Evolutionary conservation across 1,140 invertebrate genomes (phyloP).

Genomic region (Calephelis nemesis): DNA sequence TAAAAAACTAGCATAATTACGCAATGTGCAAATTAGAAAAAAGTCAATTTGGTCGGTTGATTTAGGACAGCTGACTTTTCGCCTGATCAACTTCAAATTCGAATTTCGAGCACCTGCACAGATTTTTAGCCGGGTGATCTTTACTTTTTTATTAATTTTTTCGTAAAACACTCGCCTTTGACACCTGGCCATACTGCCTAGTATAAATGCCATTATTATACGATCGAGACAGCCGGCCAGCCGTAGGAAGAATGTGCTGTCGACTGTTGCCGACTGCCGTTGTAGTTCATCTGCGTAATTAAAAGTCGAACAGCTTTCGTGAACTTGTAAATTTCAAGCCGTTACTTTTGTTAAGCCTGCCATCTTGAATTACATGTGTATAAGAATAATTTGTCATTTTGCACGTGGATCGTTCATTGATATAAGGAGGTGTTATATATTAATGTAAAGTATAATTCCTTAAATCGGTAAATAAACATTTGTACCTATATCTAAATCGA

Average conservation of each 20-base stretch:
- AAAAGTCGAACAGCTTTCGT: constrained; percentile 26
- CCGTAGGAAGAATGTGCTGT: constrained; percentile 40
- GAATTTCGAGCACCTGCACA: constrained; percentile 54
- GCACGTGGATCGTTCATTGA: too few species aligned
- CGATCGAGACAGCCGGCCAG: constrained; percentile 49
- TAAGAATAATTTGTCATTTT: background rate
- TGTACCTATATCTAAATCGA: too few species aligned
- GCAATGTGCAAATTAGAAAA: constrained; percentile 32
- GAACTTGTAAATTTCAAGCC: constrained; percentile 7
- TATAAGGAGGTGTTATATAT: too few species aligned
- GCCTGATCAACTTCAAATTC: constrained; percentile 49
- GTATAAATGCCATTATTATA: constrained; percentile 40
- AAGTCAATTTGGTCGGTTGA: constrained; percentile 26
- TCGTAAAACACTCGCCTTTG: constrained; percentile 49
- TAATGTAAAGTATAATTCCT: too few species aligned
- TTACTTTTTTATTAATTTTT: constrained; percentile 53
- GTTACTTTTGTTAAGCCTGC: background rate
- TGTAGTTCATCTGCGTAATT: constrained; percentile 31
- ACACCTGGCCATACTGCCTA: constrained; percentile 63
- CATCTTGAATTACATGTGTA: background rate
- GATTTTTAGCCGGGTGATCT: constrained; percentile 65
- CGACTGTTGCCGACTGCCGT: constrained; percentile 28
- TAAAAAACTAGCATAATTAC: constrained; percentile 18
- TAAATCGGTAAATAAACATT: too few species aligned
- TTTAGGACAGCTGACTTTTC: constrained; percentile 63